These are phyloP conservation scores for Cryptus viduatorius DNA, from an alignment of 2,888 invertebrate genomes.

Conservation along the genomic window DNA sequence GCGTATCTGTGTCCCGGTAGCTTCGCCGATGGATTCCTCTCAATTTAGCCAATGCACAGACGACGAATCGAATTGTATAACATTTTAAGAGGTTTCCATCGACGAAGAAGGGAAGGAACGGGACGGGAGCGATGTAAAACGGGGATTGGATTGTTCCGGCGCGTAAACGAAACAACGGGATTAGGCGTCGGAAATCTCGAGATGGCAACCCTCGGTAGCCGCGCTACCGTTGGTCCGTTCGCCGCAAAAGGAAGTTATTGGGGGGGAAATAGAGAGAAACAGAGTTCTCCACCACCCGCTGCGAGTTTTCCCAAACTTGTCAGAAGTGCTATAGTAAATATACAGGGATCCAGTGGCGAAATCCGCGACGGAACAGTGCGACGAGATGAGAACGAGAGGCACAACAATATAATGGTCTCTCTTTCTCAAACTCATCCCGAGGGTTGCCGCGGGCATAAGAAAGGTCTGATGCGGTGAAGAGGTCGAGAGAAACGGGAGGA, in stretches of 20 bases:
- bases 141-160: constrained; percentile 45
- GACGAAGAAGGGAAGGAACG: not conserved
- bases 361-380: constrained; percentile 52
- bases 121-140: constrained; percentile 23
- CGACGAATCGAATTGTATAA: not conserved
- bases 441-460: constrained; percentile 45
- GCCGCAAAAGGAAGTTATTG: not conserved
- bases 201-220: constrained; percentile 63
- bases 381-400: constrained; percentile 24
- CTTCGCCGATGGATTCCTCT: constrained; percentile 8
- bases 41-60: not conserved
- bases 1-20: constrained; percentile 16
- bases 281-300: constrained; percentile 74
- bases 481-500: constrained; percentile 23
- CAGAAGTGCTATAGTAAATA: constrained; percentile 60
- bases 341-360: constrained; percentile 54
- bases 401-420: constrained; percentile 47
- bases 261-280: not conserved
- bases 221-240: constrained; percentile 16
- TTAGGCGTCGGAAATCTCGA: constrained; percentile 74
- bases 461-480: constrained; percentile 29
- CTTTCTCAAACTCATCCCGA: constrained; percentile 29
- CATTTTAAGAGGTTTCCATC: constrained; percentile 10
- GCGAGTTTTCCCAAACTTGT: constrained; percentile 82
- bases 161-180: constrained; percentile 73